A percentile compares a stretch with the other conserved stretches of the same genome.
Evolutionary conservation across 2,888 invertebrate genomes (phyloP).

Genomic region (Euplagia quadripunctaria): DNA sequence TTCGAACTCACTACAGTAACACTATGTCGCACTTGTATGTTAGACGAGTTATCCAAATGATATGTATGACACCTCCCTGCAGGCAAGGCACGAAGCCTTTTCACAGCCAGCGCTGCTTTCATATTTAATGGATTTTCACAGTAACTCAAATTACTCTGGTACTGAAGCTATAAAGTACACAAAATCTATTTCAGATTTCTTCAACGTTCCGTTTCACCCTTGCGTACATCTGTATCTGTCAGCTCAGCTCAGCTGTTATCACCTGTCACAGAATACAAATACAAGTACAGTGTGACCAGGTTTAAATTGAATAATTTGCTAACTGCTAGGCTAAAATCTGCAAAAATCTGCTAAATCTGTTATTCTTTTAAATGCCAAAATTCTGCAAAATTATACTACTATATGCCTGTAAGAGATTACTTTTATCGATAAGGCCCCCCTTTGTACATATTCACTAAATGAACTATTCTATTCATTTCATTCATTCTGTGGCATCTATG

Average conservation of each 20-base stretch:
- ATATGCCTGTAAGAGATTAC: no score
- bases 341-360: no score
- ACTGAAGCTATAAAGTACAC: slow-evolving; percentile 33
- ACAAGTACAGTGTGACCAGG: no score
- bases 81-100: slow-evolving; percentile 58
- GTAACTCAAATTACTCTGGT: slow-evolving; percentile 13
- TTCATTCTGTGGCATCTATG: no score
- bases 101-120: slow-evolving; percentile 69
- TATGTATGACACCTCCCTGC: slow-evolving; percentile 57
- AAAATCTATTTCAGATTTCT: slow-evolving; percentile 29
- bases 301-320: no score
- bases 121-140: slow-evolving; percentile 57
- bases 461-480: no score
- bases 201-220: slow-evolving; percentile 34
- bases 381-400: no score
- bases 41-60: slow-evolving; percentile 60
- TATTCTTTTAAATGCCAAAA: no score
- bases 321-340: no score
- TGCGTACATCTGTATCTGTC: not conserved
- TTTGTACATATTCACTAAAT: no score
- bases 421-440: no score
- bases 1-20: slow-evolving; percentile 64
- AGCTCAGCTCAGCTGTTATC: not conserved
- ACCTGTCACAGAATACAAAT: no score
- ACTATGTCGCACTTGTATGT: slow-evolving; percentile 72